These are phyloP conservation scores for Cosmia trapezina DNA, from an alignment of 2,888 invertebrate genomes.

Conservation along the genomic window DNA sequence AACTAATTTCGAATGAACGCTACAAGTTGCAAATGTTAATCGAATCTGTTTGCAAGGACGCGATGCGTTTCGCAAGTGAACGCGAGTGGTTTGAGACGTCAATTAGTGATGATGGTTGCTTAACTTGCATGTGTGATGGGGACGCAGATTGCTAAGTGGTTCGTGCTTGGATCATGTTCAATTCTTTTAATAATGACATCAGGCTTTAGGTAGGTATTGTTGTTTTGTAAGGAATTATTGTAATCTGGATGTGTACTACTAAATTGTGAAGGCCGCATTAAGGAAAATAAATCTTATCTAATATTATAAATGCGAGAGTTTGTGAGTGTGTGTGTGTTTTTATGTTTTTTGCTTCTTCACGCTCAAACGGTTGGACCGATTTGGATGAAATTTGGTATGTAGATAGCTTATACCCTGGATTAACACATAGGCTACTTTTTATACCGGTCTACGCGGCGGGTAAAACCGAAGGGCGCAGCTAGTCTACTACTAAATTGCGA, in stretches of 20 bases:
- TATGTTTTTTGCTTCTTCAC: too few relatives aligned
- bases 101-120: constrained; percentile 35
- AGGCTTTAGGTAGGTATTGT: not conserved
- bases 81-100: constrained; percentile 36
- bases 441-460: too few relatives aligned
- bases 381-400: too few relatives aligned
- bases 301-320: too few relatives aligned
- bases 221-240: constrained; percentile 6
- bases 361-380: too few relatives aligned
- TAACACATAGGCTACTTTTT: too few relatives aligned
- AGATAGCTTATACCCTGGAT: too few relatives aligned
- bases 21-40: constrained; percentile 62
- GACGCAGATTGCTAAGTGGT: constrained; percentile 23
- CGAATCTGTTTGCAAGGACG: constrained; percentile 62
- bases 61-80: constrained; percentile 54
- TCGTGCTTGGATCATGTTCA: constrained; percentile 36
- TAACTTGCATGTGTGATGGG: constrained; percentile 22
- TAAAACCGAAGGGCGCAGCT: too few relatives aligned
- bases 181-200: not conserved
- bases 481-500: constrained; percentile 6
- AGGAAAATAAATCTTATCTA: constrained; percentile 16
- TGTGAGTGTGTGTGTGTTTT: too few relatives aligned
- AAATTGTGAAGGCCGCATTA: not conserved
- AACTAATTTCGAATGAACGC: constrained; percentile 56
- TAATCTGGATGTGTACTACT: not conserved